Percentiles rank a stretch among this genome's conserved stretches.
Evolutionary conservation across 2,888 invertebrate species (phyloP).

Genomic region (Campoplex nolae): DNA sequence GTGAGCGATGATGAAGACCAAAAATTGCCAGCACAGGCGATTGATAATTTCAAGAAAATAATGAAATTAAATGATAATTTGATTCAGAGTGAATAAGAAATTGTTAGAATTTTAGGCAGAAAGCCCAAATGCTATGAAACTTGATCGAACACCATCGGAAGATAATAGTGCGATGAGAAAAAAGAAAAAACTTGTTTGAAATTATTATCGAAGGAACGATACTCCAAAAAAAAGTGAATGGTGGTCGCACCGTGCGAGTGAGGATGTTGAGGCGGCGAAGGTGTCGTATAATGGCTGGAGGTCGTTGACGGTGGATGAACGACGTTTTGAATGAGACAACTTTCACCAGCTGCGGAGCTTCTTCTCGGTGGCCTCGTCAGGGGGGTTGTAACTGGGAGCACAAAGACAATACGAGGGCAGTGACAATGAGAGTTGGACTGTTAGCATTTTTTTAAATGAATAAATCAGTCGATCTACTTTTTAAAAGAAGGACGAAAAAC

Average conservation of each 20-base stretch:
- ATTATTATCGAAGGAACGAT: background rate
- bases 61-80: too few relatives aligned
- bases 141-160: background rate
- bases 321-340: constrained; percentile 77
- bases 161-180: background rate
- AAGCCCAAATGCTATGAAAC: background rate
- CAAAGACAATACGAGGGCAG: constrained; percentile 62
- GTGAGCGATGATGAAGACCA: too few relatives aligned
- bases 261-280: constrained; percentile 83
- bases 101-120: too few relatives aligned
- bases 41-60: too few relatives aligned
- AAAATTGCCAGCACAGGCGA: too few relatives aligned
- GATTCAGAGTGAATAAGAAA: too few relatives aligned
- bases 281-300: constrained; percentile 84
- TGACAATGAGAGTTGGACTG: constrained; percentile 50
- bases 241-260: constrained; percentile 78
- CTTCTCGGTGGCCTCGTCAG: constrained; percentile 80
- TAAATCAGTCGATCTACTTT: background rate
- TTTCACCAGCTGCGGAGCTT: constrained; percentile 82
- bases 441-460: background rate
- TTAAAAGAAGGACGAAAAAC: background rate
- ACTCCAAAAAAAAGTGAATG: constrained; percentile 24
- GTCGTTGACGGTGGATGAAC: constrained; percentile 82
- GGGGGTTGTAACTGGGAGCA: constrained; percentile 80
- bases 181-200: background rate